Evolutionary conservation across 2,888 invertebrate genomes (phyloP).

Genomic region (Cylindroiulus punctatus): DNA sequence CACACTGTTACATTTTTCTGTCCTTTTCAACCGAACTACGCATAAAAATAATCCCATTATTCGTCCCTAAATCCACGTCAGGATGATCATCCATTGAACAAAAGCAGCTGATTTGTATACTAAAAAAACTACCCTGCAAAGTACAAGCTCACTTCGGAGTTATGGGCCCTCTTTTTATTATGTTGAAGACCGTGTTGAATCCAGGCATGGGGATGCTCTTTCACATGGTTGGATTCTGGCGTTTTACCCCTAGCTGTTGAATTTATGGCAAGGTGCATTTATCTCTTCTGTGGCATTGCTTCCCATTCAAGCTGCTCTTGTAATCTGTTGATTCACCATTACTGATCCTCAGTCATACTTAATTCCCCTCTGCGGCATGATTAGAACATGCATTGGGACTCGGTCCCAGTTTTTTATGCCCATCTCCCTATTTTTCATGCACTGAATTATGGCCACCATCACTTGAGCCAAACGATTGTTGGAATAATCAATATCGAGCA

Average conservation of each 20-base stretch:
- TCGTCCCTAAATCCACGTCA: background rate
- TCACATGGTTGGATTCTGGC: slow-evolving; percentile 21
- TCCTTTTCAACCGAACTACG: background rate
- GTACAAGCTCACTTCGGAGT: background rate
- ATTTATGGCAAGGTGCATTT: slow-evolving; percentile 34
- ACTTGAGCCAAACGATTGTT: background rate
- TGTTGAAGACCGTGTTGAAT: slow-evolving; percentile 40
- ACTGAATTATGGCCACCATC: slow-evolving; percentile 19
- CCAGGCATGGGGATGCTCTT: slow-evolving; percentile 16
- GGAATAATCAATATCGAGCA: slow-evolving; percentile 2
- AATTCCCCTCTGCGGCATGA: slow-evolving; percentile 39
- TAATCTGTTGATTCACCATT: slow-evolving; percentile 50
- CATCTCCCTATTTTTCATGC: background rate
- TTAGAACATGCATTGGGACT: background rate
- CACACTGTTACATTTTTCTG: slow-evolving; percentile 20
- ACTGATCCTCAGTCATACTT: slow-evolving; percentile 16
- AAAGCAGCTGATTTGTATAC: slow-evolving; percentile 47
- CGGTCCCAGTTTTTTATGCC: background rate
- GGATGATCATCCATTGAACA: slow-evolving; percentile 36
- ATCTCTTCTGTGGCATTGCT: slow-evolving; percentile 42
- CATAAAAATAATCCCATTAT: slow-evolving; percentile 27
- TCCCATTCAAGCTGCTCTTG: slow-evolving; percentile 24
- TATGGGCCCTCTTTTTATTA: slow-evolving; percentile 40
- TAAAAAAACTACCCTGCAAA: slow-evolving; percentile 36
- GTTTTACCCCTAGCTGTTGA: slow-evolving; percentile 34